A percentile compares a stretch with the other conserved stretches of the same genome.
Evolutionary conservation across 2,797 vertebrate genomes (phyloP).

Genomic region (Ficedula albicollis): DNA sequence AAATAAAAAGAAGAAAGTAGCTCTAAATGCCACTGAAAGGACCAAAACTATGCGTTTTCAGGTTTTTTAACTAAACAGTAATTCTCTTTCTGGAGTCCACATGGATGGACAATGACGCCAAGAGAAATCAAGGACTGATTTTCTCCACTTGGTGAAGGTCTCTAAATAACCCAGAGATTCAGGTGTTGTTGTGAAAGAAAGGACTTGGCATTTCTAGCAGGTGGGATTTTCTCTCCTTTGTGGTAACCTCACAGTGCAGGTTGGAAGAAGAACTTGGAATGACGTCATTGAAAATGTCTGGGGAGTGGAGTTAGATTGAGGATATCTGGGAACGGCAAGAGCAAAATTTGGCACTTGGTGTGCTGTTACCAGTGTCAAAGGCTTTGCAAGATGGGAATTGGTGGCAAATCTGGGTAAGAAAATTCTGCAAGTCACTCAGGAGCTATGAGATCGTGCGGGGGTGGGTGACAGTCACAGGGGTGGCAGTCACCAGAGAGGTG

Average conservation of each 20-base stretch:
- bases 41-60: background rate
- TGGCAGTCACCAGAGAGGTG: fast-evolving
- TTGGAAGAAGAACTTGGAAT: background rate
- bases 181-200: background rate
- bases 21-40: background rate
- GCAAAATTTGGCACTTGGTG: background rate
- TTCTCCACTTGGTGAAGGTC: background rate
- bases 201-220: background rate
- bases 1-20: background rate
- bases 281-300: background rate
- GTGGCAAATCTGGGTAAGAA: background rate
- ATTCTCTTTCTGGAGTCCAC: background rate
- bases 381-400: background rate
- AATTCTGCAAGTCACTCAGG: background rate
- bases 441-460: background rate
- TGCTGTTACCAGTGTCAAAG: background rate
- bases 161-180: background rate
- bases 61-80: background rate
- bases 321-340: fast-evolving
- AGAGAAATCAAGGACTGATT: background rate
- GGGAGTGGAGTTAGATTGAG: background rate
- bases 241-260: background rate
- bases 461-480: background rate
- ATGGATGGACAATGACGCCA: background rate
- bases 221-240: background rate